Evolutionary conservation across 2,888 invertebrate species (phyloP), one percentile per base, ranked within the genome.

Genomic region (Andrena bicolor): DNA sequence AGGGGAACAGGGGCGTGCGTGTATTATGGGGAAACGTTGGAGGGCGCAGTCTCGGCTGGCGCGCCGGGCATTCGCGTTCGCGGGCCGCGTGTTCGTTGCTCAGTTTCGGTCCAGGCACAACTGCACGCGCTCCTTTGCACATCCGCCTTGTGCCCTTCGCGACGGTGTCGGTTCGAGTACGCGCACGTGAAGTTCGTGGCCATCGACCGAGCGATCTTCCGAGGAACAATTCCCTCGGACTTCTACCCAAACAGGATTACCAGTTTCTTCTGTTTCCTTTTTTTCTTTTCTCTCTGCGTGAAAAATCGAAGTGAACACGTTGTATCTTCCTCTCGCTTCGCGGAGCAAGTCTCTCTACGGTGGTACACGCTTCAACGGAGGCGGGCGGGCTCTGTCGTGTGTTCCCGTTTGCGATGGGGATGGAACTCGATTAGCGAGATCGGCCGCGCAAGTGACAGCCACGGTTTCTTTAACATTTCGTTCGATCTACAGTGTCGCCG

Each of bases 11-110:
- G 84, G 83, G 87, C 81, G 85, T 85, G 85, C 83, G 84, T 85
- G 91, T 87, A 88, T 89, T 89, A 90, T 90, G 89, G 89, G 87
- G 86, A 86, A 87, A 88, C 84, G 90, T 85, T 85, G 86, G 87
- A 88, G 86, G 89, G 91, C 91, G 92, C 91, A 91, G 91, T 92
- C 92, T 91, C 91, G 88, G 89, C 89, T 89, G 86, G 88, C 90
- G 90, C 90, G 91, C 90, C 91, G 91, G 89, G 90, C 90, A 88
- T 91, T 90, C 89, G 89, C 86, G 88, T 89, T 89, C 88, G 89
- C 86, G 84, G 83, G 81, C 90, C 92, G 91, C 91, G 90, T 92
- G 92, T 83, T 90, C 89, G 86, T 85, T 90, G 89, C 90, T 92
- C 90, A 91, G 92, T 91, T 92, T 90, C 91, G 91, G 92, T 91